These are phyloP conservation scores for Euplagia quadripunctaria DNA, from an alignment of 2,888 invertebrate species.

Conservation along the genomic window DNA sequence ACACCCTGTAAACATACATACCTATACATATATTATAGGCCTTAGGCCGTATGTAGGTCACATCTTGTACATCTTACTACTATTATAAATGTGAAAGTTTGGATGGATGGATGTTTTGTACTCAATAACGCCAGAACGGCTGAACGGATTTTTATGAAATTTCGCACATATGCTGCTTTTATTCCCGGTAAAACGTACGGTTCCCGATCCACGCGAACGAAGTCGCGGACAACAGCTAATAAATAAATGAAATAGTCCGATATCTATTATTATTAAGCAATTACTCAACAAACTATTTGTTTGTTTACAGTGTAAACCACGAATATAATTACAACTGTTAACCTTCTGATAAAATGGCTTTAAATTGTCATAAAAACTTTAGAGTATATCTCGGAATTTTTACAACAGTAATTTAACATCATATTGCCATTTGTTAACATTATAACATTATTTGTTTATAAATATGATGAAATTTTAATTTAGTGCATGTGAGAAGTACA, in stretches of 20 bases:
- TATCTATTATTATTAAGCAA: background rate
- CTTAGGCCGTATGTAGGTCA: no score
- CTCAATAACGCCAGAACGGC: no score
- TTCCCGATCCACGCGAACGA: no score
- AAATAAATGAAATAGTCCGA: background rate
- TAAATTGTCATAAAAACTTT: background rate
- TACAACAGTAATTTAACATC: constrained; percentile 31
- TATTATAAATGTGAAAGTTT: no score
- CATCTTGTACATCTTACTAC: no score
- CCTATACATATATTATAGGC: no score
- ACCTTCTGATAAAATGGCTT: background rate
- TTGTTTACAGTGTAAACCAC: background rate
- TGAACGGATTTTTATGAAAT: no score
- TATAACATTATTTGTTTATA: background rate
- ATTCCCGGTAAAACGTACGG: no score
- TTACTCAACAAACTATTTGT: background rate
- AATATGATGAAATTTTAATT: constrained; percentile 28
- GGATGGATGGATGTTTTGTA: no score
- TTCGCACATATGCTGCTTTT: no score
- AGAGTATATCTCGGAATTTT: constrained; percentile 30
- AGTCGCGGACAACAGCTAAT: background rate
- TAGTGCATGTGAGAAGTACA: background rate
- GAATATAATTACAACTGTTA: no score
- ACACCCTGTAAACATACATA: no score
- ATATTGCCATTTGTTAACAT: background rate